phyloP scores from a whole-genome alignment of 2,797 vertebrate species.

The Coregonus sp. region DNA sequence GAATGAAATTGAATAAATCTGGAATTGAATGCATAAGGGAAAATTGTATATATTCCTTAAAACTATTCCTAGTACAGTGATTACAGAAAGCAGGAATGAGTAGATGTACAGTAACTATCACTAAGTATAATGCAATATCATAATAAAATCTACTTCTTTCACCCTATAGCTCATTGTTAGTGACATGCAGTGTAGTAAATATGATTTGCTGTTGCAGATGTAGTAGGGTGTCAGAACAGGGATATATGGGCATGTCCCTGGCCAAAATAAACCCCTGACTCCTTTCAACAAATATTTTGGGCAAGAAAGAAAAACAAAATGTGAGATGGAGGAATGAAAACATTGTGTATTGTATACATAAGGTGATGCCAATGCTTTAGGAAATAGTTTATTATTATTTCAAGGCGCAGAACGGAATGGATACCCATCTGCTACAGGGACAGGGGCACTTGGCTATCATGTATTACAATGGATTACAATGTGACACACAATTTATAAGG shows the following conservation, averaged over 20 bases:
- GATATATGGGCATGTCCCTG: slow-evolving; percentile 34
- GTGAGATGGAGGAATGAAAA: slow-evolving; percentile 8
- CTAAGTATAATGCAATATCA: too few relatives aligned
- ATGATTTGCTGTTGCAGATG: slow-evolving; percentile 40
- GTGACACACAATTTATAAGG: slow-evolving; percentile 50
- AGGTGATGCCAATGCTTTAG: slow-evolving; percentile 23
- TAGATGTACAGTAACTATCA: too few relatives aligned
- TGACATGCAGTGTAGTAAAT: slow-evolving; percentile 27
- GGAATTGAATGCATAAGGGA: background rate
- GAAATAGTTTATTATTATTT: slow-evolving; percentile 38
- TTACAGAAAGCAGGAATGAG: too few relatives aligned
- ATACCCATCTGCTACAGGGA: slow-evolving; percentile 17
- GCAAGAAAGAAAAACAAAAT: slow-evolving; percentile 31
- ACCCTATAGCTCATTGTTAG: slow-evolving; percentile 17
- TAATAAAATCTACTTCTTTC: background rate
- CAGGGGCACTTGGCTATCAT: slow-evolving; percentile 20
- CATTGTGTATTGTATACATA: slow-evolving; percentile 23
- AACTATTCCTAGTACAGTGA: slow-evolving; percentile 12
- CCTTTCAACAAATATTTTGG: slow-evolving; percentile 42
- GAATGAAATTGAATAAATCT: background rate
- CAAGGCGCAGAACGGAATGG: slow-evolving; percentile 24
- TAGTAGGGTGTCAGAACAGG: slow-evolving; percentile 37
- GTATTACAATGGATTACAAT: slow-evolving; percentile 47
- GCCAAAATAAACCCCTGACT: slow-evolving; percentile 39
- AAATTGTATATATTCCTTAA: background rate